Base-by-base conservation (phyloP, 2,113 vertebrate species). In the Phaethornis superciliosus region DNA sequence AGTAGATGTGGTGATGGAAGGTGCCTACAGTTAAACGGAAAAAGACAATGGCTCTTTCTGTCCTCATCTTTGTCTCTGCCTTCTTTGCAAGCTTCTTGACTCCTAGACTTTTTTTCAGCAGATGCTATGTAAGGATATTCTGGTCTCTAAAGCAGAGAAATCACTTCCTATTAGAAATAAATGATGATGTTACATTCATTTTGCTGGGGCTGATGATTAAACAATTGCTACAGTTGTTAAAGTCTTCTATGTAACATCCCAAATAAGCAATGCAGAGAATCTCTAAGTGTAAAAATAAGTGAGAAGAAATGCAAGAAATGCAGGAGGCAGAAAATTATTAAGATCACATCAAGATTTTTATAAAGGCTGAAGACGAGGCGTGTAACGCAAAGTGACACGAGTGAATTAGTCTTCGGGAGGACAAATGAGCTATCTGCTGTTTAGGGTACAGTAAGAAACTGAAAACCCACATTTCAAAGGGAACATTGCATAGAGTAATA, bases 251-350 rank as follows among this genome's bases (percentile, higher is more conserved):
- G 63, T 35, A 70, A 88, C 30, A 33, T 49, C 46, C 44, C 21
- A 70, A 60, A 69, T 58, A 59, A 91, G 16, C 33, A 65, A 89
- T 56, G 64, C 13, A 47, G 52, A 63, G 33, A 85, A 89, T 52
- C 51, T 40, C 23, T 35, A 62, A 59, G 42, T 20, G 12, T 37
- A 59, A 82, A 94, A 94, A 35, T 30, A 88, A 80, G 33, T 46
- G n/a, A 83, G 40, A 90, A 72, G 54, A 58, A 87, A 90, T 90
- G 17, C n/a, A 80, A 93, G 47, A 92, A 85, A 88, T 28, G n/a
- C 44, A 83, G 35, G 21, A 67, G n/a, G 37, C 17, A 62, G 44
- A 85, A 88, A 70, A 90, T 55, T 1, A 62, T 68, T 88, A 83
- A 62, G 62, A 46, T 68, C 15, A 42, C 37, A 21, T 67, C 30